phyloP scores from a whole-genome alignment of 2,113 vertebrate species.

The Mobula birostris region DNA sequence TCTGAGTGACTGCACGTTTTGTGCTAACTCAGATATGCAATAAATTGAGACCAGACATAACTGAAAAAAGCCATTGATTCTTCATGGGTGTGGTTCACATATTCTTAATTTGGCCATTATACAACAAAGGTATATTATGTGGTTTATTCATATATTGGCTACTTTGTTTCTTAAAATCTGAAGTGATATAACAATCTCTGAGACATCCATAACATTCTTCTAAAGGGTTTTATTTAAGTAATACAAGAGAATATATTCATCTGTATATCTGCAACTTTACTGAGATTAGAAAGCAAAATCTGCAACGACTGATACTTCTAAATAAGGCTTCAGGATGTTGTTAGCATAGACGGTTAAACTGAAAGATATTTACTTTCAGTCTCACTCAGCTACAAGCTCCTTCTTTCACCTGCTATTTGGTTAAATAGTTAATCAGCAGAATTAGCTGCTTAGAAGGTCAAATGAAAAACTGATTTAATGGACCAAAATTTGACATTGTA shows the following conservation, averaged over 20 bases:
- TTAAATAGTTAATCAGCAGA: conserved; percentile 13
- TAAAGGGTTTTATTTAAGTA: neutral
- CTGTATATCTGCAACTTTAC: neutral
- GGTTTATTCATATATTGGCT: too few species aligned
- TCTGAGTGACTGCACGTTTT: neutral
- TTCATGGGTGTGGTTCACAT: neutral
- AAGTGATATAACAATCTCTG: neutral
- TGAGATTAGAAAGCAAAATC: neutral
- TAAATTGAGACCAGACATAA: neutral
- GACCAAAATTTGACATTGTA: conserved; percentile 59
- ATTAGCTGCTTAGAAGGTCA: conserved; percentile 38
- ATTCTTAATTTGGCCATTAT: neutral
- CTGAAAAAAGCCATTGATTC: neutral
- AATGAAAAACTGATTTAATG: conserved; percentile 55
- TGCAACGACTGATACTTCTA: neutral
- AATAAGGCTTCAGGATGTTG: neutral
- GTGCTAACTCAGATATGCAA: neutral
- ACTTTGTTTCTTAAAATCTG: too few species aligned
- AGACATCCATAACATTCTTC: neutral
- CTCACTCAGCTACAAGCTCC: conserved; percentile 14
- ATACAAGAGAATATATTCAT: neutral
- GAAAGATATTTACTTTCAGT: conserved; percentile 20
- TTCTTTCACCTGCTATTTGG: neutral
- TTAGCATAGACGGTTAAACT: neutral
- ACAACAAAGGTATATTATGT: neutral